Percentiles rank a stretch among this genome's conserved stretches.
Evolutionary conservation across 1,140 invertebrate genomes (phyloP).

Genomic region (Tetramorium alpestre): DNA sequence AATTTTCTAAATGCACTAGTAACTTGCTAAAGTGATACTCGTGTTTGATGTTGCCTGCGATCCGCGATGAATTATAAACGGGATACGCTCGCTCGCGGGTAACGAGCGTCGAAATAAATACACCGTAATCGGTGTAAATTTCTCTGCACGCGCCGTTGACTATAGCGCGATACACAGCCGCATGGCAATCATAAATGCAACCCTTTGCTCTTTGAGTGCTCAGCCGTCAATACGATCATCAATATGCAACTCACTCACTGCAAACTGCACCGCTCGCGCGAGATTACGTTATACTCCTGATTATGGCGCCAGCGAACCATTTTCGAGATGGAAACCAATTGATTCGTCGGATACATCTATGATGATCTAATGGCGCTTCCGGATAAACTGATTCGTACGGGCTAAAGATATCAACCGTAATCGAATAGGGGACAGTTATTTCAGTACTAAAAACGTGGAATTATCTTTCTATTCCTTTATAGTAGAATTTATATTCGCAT

Average conservation of each 20-base stretch:
- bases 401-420: not conserved
- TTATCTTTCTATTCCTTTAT: not conserved
- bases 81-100: not conserved
- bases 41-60: slow-evolving; percentile 43
- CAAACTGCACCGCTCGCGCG: slow-evolving; percentile 37
- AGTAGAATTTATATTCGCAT: not conserved
- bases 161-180: slow-evolving; percentile 2
- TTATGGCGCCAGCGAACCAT: slow-evolving; percentile 44
- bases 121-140: slow-evolving; percentile 51
- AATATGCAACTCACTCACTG: slow-evolving; percentile 53
- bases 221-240: slow-evolving; percentile 50
- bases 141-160: slow-evolving; percentile 38
- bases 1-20: slow-evolving; percentile 57
- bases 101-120: slow-evolving; percentile 51
- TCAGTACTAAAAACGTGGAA: not conserved
- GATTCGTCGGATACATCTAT: slow-evolving; percentile 22
- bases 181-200: slow-evolving; percentile 45
- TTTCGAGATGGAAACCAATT: slow-evolving; percentile 49
- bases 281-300: slow-evolving; percentile 57
- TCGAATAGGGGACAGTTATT: not conserved
- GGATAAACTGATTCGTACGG: not conserved
- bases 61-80: slow-evolving; percentile 52
- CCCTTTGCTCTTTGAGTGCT: slow-evolving; percentile 50
- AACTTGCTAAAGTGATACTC: slow-evolving; percentile 40
- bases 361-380: slow-evolving; percentile 18